These are phyloP conservation scores for Acanthurus tractus DNA, from an alignment of 2,797 vertebrate genomes.

Conservation along the genomic window DNA sequence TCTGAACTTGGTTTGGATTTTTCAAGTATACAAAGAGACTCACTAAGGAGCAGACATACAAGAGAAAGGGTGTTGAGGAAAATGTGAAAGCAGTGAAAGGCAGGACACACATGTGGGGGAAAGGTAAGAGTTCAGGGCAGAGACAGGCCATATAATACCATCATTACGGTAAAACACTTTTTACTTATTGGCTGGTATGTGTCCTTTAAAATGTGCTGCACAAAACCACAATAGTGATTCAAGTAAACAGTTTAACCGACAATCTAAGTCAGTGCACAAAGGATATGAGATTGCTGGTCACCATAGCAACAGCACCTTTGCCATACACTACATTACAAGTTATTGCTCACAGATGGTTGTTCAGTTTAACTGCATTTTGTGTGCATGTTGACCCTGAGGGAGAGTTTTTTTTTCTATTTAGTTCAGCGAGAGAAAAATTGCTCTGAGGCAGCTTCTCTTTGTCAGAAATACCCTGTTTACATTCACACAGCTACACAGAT, in stretches of 20 bases:
- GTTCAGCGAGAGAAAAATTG: not conserved
- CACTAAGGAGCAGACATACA: slow-evolving; percentile 23
- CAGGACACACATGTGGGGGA: not conserved
- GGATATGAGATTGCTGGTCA: slow-evolving; percentile 35
- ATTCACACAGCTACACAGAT: too few relatives aligned
- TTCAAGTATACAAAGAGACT: slow-evolving; percentile 2
- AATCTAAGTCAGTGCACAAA: slow-evolving; percentile 9
- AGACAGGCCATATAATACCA: not conserved
- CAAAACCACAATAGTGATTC: not conserved
- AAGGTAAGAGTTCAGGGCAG: not conserved
- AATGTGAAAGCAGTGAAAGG: slow-evolving; percentile 25
- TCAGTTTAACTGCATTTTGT: not conserved
- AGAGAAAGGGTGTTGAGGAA: slow-evolving; percentile 40
- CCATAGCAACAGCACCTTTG: slow-evolving; percentile 43
- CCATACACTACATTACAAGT: slow-evolving; percentile 3
- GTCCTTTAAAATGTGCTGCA: slow-evolving; percentile 17
- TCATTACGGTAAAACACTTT: not conserved
- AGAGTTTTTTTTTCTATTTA: not conserved
- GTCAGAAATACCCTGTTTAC: too few relatives aligned
- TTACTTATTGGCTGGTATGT: slow-evolving; percentile 6
- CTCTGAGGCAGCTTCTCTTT: too few relatives aligned
- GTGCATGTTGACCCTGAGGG: slow-evolving; percentile 1
- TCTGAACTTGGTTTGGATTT: too few relatives aligned
- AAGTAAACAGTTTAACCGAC: not conserved
- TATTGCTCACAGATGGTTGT: slow-evolving; percentile 9